Evolutionary conservation across 37 sponge, comb jelly and placozoan genomes (phyloP).

Genomic region (Haliclona indistincta): DNA sequence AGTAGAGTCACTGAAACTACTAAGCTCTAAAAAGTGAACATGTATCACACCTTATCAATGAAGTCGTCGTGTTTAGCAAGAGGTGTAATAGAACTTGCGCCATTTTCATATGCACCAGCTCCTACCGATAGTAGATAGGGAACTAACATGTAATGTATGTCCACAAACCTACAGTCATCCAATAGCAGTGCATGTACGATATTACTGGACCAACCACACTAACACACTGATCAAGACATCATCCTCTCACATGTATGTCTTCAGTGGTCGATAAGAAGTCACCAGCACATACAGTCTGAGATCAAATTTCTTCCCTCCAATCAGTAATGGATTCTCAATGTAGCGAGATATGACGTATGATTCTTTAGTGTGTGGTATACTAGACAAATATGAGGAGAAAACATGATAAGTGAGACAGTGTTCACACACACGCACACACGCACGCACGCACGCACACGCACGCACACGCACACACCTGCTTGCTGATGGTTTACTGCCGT

Average conservation of each 20-base stretch:
- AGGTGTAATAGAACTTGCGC: conserved; percentile 71
- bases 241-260: conserved; percentile 84
- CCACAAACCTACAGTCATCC: conserved; percentile 75
- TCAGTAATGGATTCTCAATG: conserved; percentile 94
- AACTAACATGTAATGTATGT: conserved; percentile 95
- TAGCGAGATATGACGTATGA: conserved; percentile 94
- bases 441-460: too few relatives aligned
- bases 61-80: conserved; percentile 69
- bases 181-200: too few relatives aligned
- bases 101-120: conserved; percentile 44
- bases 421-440: background rate
- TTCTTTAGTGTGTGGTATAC: conserved; percentile 82
- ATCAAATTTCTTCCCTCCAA: conserved; percentile 98
- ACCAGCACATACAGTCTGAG: conserved; percentile 95
- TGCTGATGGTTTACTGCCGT: conserved; percentile 40
- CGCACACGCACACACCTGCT: too few relatives aligned
- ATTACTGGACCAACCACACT: conserved; percentile 98
- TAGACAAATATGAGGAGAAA: conserved; percentile 7
- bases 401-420: background rate
- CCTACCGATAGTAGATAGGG: conserved; percentile 82
- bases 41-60: conserved; percentile 84
- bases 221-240: conserved; percentile 17
- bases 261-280: conserved; percentile 89
- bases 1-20: too few relatives aligned
- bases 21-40: too few relatives aligned